Percentiles rank a stretch among this genome's conserved stretches.
Conservation (phyloP, 2,888 invertebrate genomes). For the Dicranocentrus wangi region DNA sequence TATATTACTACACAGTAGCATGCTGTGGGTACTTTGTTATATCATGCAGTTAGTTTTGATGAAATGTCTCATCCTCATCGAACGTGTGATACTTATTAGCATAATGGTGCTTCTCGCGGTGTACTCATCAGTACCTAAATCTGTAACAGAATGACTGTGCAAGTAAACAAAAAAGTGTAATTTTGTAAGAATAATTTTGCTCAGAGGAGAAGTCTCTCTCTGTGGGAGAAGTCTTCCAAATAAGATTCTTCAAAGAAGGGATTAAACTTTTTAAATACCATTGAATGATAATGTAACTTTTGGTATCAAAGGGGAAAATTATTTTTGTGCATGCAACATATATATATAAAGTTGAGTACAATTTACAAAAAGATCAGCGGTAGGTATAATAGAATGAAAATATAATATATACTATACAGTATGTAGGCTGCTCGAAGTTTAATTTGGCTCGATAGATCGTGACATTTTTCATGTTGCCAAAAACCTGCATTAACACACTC, state of each 20-base stretch:
- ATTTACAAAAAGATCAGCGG: no score
- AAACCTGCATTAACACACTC: no score
- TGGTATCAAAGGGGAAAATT: background rate
- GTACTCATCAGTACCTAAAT: slow-evolving; percentile 1
- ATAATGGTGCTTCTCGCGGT: slow-evolving; percentile 1
- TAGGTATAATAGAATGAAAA: no score
- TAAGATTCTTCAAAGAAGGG: background rate
- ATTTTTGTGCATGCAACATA: background rate
- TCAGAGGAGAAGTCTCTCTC: background rate
- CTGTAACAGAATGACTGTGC: slow-evolving; percentile 23
- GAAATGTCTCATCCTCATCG: slow-evolving; percentile 35
- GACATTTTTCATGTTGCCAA: slow-evolving; percentile 40
- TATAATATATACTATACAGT: no score
- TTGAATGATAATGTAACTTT: background rate
- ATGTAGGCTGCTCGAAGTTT: slow-evolving; percentile 2
- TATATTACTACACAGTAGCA: slow-evolving; percentile 15
- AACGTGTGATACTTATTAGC: slow-evolving; percentile 12
- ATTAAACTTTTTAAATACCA: background rate
- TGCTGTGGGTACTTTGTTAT: slow-evolving; percentile 9
- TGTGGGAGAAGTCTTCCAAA: background rate
- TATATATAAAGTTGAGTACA: background rate
- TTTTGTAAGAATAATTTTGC: slow-evolving; percentile 20
- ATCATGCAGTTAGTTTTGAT: slow-evolving; percentile 33
- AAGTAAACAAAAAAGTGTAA: slow-evolving; percentile 4
- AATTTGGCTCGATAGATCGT: slow-evolving; percentile 26